Evolutionary conservation across 2,797 vertebrate genomes (phyloP).

Genomic region (Cercopithecus mitis): DNA sequence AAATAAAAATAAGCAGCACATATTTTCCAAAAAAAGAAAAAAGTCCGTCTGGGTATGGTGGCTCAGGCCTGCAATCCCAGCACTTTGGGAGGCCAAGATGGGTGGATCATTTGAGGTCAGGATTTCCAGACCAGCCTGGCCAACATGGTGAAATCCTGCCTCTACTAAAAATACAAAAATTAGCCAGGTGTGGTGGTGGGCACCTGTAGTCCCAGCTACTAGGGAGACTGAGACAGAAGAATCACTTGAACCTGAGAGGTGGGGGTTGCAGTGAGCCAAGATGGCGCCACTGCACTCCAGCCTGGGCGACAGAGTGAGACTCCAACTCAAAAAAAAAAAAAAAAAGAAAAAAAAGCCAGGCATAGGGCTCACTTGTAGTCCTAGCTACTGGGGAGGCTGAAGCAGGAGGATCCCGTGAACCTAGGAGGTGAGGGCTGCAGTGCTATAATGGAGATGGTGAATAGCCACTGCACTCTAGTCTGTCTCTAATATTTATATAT

Average conservation of each 20-base stretch:
- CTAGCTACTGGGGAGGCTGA: background rate
- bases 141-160: no score
- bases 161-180: no score
- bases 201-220: no score
- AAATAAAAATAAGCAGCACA: background rate
- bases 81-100: no score
- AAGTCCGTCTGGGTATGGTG: accelerated
- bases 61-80: background rate
- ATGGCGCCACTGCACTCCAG: no score
- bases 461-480: background rate
- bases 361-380: background rate
- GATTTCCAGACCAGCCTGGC: no score
- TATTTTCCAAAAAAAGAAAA: background rate
- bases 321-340: background rate
- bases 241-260: no score
- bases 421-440: background rate
- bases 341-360: background rate
- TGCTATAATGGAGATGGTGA: background rate
- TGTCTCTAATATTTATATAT: no score
- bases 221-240: no score
- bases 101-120: no score
- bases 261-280: no score
- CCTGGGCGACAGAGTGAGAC: background rate
- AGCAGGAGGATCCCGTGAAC: background rate
- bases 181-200: no score